Conservation (phyloP, 2,888 invertebrate species). For the Stenodera caucasica region DNA sequence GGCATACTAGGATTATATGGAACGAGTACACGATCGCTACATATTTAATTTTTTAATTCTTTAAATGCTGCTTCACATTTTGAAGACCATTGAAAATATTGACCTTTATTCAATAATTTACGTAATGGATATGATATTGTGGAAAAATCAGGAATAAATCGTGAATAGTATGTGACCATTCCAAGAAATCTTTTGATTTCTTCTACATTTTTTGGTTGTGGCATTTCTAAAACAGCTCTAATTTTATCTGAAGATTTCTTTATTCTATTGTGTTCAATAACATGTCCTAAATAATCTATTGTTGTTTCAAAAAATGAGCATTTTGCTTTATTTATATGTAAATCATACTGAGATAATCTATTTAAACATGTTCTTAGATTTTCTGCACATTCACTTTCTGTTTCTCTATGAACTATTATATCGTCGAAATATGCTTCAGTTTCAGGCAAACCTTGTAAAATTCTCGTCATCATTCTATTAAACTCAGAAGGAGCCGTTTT, state of each 20-base stretch:
- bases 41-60: constrained; percentile 23
- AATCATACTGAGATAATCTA: constrained; percentile 2
- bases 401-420: constrained; percentile 28
- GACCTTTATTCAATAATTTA: constrained; percentile 20
- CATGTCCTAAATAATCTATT: constrained; percentile 24
- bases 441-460: constrained; percentile 27
- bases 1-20: constrained; percentile 29
- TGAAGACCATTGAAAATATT: constrained; percentile 27
- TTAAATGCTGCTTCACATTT: constrained; percentile 27
- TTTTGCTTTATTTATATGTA: constrained; percentile 11
- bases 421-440: constrained; percentile 31
- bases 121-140: constrained; percentile 23
- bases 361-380: background rate
- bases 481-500: constrained; percentile 35
- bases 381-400: constrained; percentile 18
- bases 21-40: constrained; percentile 25
- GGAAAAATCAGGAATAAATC: constrained; percentile 25
- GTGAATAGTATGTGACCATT: constrained; percentile 22
- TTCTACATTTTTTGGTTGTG: constrained; percentile 12
- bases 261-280: constrained; percentile 4
- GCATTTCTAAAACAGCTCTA: constrained; percentile 15
- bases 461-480: constrained; percentile 31
- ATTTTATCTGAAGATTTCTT: constrained; percentile 16
- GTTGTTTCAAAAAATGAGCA: constrained; percentile 5
- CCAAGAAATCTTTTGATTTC: constrained; percentile 18